A percentile compares a stretch with the other conserved stretches of the same genome.
These are phyloP conservation scores for Astropecten irregularis DNA, from an alignment of 53 echinoderm and acorn worm genomes.

Conservation along the genomic window DNA sequence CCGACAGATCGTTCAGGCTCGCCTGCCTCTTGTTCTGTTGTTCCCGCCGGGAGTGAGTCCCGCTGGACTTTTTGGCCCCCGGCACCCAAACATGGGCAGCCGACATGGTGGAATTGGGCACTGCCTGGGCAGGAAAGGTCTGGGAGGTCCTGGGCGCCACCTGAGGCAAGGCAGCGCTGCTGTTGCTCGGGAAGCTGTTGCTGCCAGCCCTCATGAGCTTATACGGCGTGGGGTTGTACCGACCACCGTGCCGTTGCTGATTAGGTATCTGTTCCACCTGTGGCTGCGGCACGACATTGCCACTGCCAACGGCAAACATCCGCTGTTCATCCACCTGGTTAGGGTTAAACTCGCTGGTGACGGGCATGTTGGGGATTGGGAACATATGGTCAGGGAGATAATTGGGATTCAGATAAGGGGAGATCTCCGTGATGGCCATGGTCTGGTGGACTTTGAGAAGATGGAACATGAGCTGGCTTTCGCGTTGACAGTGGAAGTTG, in stretches of 20 bases:
- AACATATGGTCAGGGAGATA: constrained; percentile 9
- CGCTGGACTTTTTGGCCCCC: neutral
- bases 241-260: neutral
- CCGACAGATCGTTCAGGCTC: constrained; percentile 36
- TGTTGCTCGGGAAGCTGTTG: neutral
- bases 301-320: neutral
- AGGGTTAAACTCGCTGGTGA: neutral
- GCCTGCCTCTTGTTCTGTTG: constrained; percentile 11
- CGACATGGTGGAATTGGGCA: neutral
- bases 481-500: constrained; percentile 57
- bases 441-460: constrained; percentile 47
- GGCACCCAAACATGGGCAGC: neutral
- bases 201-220: neutral
- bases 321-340: neutral
- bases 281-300: neutral
- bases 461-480: constrained; percentile 40
- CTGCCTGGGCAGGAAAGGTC: neutral
- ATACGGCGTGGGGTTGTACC: neutral
- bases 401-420: constrained; percentile 49
- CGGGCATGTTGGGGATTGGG: neutral
- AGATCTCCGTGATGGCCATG: constrained; percentile 13
- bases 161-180: neutral
- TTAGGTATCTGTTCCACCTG: neutral
- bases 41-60: neutral
- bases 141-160: neutral